Evolutionary conservation across 1,140 invertebrate genomes (phyloP), one percentile per base, ranked within the genome.

Genomic region (Chionoecetes opilio): DNA sequence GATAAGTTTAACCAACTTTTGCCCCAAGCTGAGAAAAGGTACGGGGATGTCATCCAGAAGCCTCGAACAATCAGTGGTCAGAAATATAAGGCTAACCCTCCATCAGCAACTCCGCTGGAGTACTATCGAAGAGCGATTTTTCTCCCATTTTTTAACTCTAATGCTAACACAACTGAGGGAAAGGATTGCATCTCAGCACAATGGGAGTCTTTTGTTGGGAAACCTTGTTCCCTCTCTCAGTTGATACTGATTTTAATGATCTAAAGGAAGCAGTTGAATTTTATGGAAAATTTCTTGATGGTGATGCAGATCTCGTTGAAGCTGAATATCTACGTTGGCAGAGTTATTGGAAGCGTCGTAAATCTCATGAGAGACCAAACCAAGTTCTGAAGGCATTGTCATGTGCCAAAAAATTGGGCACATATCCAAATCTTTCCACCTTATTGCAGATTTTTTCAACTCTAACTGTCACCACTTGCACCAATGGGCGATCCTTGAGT

Each of bases 211-310:
- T 84, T 84, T 84, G 82, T 84, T 84, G 82, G 82, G 82, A 84
- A 84, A 84, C 21, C 3, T 84, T 84, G 82, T 84, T 21, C 82
- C 21, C 82, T 84, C 82, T 84, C 21, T 84, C 82, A 84, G 21
- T 84, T 84, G 82, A 6, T 29, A 84, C 3, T 21, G 82, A 84
- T 32, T 84, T 84, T 32, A 84, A 32, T 84, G 82, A 84, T 6
- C 3, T 84, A 84, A 84, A 84, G 21, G n/a, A 84, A 21, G 82
- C 82, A 84, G 32, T 84, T 84, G n/a, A 84, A 84, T 84, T 84
- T 84, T 84, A 84, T 84, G 82, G 82, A 84, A 84, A 84, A 84
- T 84, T 84, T 84, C 82, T 84, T 84, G 82, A 84, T 84, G 82
- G 82, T 84, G 21, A 84, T 84, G 32, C 82, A 84, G 82, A 84